Percentiles rank a stretch among this genome's conserved stretches.
Evolutionary conservation across 2,113 vertebrate genomes (phyloP).

Genomic region (Plectropomus leopardus): DNA sequence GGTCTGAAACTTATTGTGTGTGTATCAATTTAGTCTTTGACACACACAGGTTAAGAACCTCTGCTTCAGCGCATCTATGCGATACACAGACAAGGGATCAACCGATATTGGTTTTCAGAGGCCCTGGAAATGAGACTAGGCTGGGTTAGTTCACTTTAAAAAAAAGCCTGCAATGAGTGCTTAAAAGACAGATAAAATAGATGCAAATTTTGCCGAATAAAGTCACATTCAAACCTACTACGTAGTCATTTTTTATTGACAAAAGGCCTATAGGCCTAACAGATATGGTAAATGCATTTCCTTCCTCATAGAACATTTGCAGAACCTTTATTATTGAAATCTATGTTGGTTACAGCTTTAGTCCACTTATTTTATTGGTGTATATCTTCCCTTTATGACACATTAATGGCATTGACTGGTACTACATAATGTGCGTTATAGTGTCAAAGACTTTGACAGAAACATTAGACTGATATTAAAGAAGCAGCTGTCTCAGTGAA

Average conservation of each 20-base stretch:
- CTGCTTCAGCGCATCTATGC: no score
- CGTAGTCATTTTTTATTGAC: no score
- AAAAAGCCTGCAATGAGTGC: not conserved
- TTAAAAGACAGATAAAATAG: not conserved
- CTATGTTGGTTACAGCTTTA: not conserved
- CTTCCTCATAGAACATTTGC: conserved; percentile 18
- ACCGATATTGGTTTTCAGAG: no score
- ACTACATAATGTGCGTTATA: no score
- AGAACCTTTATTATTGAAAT: not conserved
- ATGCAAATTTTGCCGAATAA: not conserved
- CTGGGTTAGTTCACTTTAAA: not conserved
- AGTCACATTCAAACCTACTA: not conserved
- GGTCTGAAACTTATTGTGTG: no score
- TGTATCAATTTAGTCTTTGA: no score
- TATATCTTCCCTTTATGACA: not conserved
- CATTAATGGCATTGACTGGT: not conserved
- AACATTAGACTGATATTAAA: not conserved
- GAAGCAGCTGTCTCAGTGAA: not conserved
- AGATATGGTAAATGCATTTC: not conserved
- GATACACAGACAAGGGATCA: no score
- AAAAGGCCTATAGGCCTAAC: not conserved
- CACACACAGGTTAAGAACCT: no score
- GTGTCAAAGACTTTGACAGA: not conserved
- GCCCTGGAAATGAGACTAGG: no score
- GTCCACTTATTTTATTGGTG: not conserved